A percentile compares a stretch with the other conserved stretches of the same genome.
Evolutionary conservation across 1,140 invertebrate species (phyloP).

Genomic region (Daktulosphaira vitifoliae): DNA sequence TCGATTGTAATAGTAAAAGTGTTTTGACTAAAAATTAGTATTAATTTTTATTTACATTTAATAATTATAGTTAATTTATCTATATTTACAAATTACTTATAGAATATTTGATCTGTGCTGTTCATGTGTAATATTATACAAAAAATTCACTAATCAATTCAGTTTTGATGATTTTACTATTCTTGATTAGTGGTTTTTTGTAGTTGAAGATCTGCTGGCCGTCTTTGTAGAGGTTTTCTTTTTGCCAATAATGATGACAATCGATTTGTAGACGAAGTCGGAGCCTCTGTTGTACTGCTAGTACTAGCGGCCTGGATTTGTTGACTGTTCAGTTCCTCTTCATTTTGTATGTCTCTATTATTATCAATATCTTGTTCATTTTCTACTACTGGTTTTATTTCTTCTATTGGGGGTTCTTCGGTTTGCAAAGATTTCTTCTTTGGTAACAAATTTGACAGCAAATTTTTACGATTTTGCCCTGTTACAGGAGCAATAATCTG

Average conservation of each 20-base stretch:
- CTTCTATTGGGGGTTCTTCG: constrained; percentile 1
- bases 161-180: constrained; percentile 25
- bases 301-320: background rate
- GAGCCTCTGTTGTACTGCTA: constrained; percentile 9
- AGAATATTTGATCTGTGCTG: too few species aligned
- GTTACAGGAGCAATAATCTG: background rate
- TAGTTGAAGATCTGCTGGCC: background rate
- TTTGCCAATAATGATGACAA: constrained; percentile 12
- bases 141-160: too few species aligned
- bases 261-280: constrained; percentile 9
- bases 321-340: background rate
- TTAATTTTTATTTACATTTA: too few species aligned
- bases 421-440: constrained; percentile 25
- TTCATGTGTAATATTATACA: too few species aligned
- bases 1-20: too few species aligned
- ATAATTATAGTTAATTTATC: too few species aligned
- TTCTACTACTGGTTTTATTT: background rate
- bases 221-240: constrained; percentile 6
- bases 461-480: constrained; percentile 10
- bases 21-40: too few species aligned
- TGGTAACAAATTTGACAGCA: constrained; percentile 10
- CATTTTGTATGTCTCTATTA: background rate
- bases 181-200: constrained; percentile 19
- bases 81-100: too few species aligned
- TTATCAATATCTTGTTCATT: background rate